Conservation (phyloP, 2,113 vertebrate species). For the Corvus hawaiiensis region DNA sequence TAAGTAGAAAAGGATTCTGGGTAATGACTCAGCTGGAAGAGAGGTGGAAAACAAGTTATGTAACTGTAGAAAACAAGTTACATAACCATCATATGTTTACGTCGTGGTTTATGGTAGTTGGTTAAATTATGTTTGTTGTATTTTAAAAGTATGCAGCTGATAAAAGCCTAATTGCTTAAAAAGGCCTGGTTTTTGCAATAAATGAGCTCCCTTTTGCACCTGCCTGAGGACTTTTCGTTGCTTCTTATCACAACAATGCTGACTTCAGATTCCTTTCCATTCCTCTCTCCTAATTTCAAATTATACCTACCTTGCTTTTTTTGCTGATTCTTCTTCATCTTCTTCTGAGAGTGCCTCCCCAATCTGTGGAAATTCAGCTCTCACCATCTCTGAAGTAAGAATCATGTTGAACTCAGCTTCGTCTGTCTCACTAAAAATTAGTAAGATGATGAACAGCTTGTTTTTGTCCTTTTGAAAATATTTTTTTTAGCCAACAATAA, state of each 20-base stretch:
- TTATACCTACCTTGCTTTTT: background rate
- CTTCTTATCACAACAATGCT: background rate
- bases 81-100: too few relatives aligned
- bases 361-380: slow-evolving; percentile 76
- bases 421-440: slow-evolving; percentile 64
- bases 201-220: too few relatives aligned
- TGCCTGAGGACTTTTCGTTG: too few relatives aligned
- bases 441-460: background rate
- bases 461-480: background rate
- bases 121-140: too few relatives aligned
- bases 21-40: too few relatives aligned
- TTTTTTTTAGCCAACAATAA: background rate
- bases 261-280: background rate
- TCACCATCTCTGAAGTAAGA: slow-evolving; percentile 85
- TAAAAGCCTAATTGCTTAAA: too few relatives aligned
- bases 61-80: too few relatives aligned
- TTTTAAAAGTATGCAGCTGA: too few relatives aligned
- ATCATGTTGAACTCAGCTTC: slow-evolving; percentile 57
- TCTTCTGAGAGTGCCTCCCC: background rate
- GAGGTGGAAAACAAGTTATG: too few relatives aligned
- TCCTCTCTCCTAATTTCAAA: background rate
- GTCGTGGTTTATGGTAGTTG: too few relatives aligned
- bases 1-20: too few relatives aligned
- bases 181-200: too few relatives aligned
- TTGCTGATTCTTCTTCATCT: background rate